phyloP scores from a whole-genome alignment of 2,888 invertebrate genomes.

The Heliconius erato region DNA sequence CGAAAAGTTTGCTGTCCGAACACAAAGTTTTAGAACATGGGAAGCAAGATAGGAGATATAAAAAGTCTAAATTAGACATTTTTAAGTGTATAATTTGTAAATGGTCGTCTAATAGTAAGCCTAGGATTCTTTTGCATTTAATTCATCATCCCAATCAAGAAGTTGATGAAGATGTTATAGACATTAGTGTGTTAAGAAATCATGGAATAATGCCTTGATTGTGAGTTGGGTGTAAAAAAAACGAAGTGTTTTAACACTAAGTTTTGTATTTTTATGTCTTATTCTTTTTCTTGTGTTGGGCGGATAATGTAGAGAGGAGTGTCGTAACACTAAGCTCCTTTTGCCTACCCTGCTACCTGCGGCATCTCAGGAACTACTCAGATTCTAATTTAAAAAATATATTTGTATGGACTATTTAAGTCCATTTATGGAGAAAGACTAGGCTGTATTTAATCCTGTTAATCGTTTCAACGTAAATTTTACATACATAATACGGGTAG shows the following conservation, averaged over 20 bases:
- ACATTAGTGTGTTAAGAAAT: constrained; percentile 60
- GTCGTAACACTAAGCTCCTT: too few relatives aligned
- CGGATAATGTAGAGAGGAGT: too few relatives aligned
- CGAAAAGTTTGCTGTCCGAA: constrained; percentile 42
- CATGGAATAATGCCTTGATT: constrained; percentile 56
- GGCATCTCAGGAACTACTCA: too few relatives aligned
- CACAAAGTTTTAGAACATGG: constrained; percentile 53
- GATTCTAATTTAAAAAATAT: too few relatives aligned
- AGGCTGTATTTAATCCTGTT: too few relatives aligned
- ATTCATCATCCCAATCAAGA: constrained; percentile 74
- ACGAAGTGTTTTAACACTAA: neutral
- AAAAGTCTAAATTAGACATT: constrained; percentile 44
- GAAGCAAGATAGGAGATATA: constrained; percentile 35
- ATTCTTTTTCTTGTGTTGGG: too few relatives aligned
- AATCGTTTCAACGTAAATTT: too few relatives aligned
- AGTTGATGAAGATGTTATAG: constrained; percentile 61
- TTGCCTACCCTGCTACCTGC: too few relatives aligned
- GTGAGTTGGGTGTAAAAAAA: neutral
- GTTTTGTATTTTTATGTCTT: neutral
- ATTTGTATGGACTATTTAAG: too few relatives aligned
- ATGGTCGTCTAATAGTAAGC: constrained; percentile 62
- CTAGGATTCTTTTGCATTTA: constrained; percentile 70
- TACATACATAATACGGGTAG: too few relatives aligned
- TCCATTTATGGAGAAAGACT: too few relatives aligned
- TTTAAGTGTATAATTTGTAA: constrained; percentile 66